phyloP scores from a whole-genome alignment of 2,113 vertebrate species.

The Tapirus terrestris region DNA sequence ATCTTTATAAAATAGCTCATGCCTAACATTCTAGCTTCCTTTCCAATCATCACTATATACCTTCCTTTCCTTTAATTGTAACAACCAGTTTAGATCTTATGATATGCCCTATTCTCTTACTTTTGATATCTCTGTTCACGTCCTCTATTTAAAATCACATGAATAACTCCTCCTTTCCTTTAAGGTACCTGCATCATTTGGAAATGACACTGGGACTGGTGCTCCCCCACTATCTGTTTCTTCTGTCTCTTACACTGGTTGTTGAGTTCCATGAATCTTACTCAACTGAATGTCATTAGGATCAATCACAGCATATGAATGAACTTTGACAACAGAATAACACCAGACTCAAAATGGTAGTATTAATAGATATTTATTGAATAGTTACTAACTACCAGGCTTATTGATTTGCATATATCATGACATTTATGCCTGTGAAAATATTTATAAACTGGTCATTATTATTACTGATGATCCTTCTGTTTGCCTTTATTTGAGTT shows the following conservation, averaged over 20 bases:
- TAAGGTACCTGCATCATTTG: background rate
- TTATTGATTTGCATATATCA: background rate
- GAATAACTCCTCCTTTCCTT: background rate
- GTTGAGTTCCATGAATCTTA: background rate
- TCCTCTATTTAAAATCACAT: background rate
- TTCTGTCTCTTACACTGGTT: background rate
- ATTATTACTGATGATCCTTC: background rate
- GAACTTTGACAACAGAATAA: background rate
- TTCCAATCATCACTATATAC: background rate
- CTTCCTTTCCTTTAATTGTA: background rate
- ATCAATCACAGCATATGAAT: background rate
- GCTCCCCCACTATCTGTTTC: background rate
- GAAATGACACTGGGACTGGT: background rate
- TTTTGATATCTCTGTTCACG: background rate
- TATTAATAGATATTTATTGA: background rate
- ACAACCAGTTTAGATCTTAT: background rate
- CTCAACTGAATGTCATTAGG: background rate
- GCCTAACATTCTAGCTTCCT: background rate
- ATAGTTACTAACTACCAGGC: background rate
- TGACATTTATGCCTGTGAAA: background rate
- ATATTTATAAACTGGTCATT: background rate
- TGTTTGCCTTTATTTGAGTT: background rate
- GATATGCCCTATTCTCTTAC: background rate
- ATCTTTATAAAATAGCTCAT: background rate
- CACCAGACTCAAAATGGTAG: background rate